Evolutionary conservation across 1,140 invertebrate genomes (phyloP).

Genomic region (Laupala kohalensis): DNA sequence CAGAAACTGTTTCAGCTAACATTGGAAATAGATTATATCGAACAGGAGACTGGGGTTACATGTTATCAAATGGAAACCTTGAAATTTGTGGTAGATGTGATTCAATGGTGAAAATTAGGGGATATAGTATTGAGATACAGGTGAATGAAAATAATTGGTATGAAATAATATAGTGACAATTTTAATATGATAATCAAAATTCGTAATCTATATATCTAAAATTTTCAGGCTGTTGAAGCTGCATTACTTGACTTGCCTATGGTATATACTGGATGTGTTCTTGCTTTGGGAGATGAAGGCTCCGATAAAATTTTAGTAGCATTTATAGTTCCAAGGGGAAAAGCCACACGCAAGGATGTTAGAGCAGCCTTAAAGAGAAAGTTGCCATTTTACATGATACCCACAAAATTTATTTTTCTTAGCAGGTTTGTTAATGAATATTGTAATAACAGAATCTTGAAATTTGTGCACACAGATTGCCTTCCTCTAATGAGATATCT

Average conservation of each 20-base stretch:
- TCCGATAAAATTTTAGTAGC: constrained; percentile 37
- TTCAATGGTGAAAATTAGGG: constrained; percentile 38
- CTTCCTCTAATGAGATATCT: not conserved
- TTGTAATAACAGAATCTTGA: not conserved
- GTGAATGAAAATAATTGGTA: too few relatives aligned
- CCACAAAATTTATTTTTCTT: constrained; percentile 34
- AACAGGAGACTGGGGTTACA: constrained; percentile 37
- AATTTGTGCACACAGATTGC: not conserved
- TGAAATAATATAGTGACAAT: too few relatives aligned
- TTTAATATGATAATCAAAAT: too few relatives aligned
- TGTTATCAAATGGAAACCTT: constrained; percentile 32
- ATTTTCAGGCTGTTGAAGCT: constrained; percentile 32
- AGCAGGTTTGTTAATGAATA: constrained; percentile 18
- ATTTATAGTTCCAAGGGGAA: constrained; percentile 31
- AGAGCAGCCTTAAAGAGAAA: constrained; percentile 30
- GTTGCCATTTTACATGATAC: constrained; percentile 41
- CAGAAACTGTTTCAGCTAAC: constrained; percentile 9
- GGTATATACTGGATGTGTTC: constrained; percentile 31
- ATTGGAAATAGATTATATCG: constrained; percentile 27
- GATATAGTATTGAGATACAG: constrained; percentile 37
- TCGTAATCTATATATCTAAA: too few relatives aligned
- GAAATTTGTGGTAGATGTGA: constrained; percentile 39
- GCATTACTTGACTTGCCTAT: constrained; percentile 29
- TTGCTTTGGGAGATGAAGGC: constrained; percentile 34
- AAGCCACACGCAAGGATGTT: constrained; percentile 27